Evolutionary conservation across 2,113 vertebrate genomes (phyloP).

Genomic region (Rutilus rutilus): DNA sequence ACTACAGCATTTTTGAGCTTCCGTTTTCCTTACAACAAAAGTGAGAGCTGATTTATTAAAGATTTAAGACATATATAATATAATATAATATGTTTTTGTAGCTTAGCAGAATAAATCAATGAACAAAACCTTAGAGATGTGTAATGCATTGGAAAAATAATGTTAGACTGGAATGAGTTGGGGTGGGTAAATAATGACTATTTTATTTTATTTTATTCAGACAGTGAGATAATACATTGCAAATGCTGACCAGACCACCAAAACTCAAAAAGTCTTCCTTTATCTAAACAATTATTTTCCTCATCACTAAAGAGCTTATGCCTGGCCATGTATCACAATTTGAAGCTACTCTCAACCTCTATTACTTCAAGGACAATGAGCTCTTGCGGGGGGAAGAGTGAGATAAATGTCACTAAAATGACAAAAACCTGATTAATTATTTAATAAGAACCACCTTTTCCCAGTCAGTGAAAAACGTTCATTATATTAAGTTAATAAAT

Average conservation of each 20-base stretch:
- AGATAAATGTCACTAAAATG: constrained; percentile 54
- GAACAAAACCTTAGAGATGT: constrained; percentile 1
- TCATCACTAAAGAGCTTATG: constrained; percentile 55
- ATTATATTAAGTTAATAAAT: not conserved
- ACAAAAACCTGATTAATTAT: constrained; percentile 34
- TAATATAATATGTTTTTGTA: not conserved
- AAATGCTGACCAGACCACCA: constrained; percentile 47
- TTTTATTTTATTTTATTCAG: constrained; percentile 1
- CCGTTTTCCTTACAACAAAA: not conserved
- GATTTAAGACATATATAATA: not conserved
- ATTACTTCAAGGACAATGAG: constrained; percentile 65
- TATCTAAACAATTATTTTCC: constrained; percentile 60
- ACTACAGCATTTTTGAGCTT: not conserved
- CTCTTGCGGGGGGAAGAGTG: not conserved
- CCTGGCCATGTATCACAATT: constrained; percentile 56
- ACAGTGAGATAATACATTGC: not conserved
- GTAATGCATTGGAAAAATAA: not conserved
- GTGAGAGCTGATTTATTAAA: not conserved
- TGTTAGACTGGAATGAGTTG: not conserved
- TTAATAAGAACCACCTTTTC: not conserved
- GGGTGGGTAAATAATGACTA: not conserved
- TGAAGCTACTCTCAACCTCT: constrained; percentile 53
- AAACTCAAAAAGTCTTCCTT: constrained; percentile 56
- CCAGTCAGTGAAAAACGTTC: not conserved
- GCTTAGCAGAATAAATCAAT: not conserved